Evolutionary conservation across 2,797 vertebrate genomes (phyloP).

Genomic region (Falco cherrug): DNA sequence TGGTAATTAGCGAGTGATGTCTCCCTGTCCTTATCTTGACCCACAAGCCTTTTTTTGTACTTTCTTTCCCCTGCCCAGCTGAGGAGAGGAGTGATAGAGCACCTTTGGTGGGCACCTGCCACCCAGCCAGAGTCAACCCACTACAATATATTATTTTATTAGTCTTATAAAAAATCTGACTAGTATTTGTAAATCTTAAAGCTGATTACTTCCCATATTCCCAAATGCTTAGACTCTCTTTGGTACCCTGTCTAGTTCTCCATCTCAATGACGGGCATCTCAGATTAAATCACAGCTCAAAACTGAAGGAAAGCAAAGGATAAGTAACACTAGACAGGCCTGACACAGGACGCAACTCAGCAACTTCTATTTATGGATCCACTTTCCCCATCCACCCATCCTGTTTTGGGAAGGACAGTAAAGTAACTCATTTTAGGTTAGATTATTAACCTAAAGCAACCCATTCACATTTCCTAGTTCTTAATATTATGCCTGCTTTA

Average conservation of each 20-base stretch:
- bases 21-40: too few species aligned
- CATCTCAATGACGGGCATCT: background rate
- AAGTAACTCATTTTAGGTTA: background rate
- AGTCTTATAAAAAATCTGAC: background rate
- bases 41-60: too few species aligned
- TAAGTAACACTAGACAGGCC: background rate
- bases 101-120: too few species aligned
- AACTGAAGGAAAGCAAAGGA: conserved; percentile 11
- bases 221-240: background rate
- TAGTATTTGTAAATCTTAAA: background rate
- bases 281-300: background rate
- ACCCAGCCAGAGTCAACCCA: too few species aligned
- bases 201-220: background rate
- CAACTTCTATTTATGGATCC: conserved; percentile 46
- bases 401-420: conserved; percentile 20
- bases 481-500: background rate
- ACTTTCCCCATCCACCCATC: conserved; percentile 2
- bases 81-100: too few species aligned
- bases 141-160: background rate
- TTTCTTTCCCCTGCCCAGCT: too few species aligned
- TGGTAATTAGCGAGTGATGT: too few species aligned
- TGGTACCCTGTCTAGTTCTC: background rate
- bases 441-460: background rate
- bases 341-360: conserved; percentile 9
- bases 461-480: background rate